Base-by-base conservation (phyloP, 1,140 invertebrate species). In the Phymastichus coffea region DNA sequence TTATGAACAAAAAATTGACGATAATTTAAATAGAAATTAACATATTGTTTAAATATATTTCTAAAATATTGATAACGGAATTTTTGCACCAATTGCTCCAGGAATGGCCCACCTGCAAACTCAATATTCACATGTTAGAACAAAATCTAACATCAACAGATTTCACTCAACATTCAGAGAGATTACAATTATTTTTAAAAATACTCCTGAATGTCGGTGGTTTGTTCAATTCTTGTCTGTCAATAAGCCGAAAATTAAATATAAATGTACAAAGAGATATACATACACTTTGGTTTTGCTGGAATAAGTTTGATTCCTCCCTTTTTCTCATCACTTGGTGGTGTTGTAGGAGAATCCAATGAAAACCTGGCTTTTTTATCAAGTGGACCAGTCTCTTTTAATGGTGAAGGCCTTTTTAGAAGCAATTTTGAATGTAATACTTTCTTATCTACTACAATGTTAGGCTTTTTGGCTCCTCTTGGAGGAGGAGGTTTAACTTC, bases 231-330 rank as follows among this genome's bases (percentile, higher is more conserved):
- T n/a, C n/a, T n/a, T n/a, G n/a, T n/a, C n/a, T n/a, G n/a, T n/a
- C n/a, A n/a, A n/a, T n/a, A n/a, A n/a, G n/a, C 33, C 41, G 30
- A 41, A 64, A 49, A 53, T 57, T 25, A 54, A 51, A 59, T 51
- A 52, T 28, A 37, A 37, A 53, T 15, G 26, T 14, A 55, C 15
- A 68, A 38, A 57, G 46, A 58, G 69, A 53, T 64, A 83, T 81
- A 90, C 91, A 91, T 88, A 94, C 93, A 88, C 85, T 92, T 93
- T 61, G 88, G 88, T 84, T 93, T 93, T 59, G 91, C 83, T 63
- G 91, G 86, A 70, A 93, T 93, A 40, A 93, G 76, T 82, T 94
- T 94, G 61, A 92, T 92, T 55, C 86, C 81, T 60, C 89, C 89
- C 40, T 87, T 87, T 71, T 89, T 86, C 67, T 91, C 89, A 37